These are phyloP conservation scores for Sesamia nonagrioides DNA, from an alignment of 1,140 invertebrate genomes.

Conservation along the genomic window DNA sequence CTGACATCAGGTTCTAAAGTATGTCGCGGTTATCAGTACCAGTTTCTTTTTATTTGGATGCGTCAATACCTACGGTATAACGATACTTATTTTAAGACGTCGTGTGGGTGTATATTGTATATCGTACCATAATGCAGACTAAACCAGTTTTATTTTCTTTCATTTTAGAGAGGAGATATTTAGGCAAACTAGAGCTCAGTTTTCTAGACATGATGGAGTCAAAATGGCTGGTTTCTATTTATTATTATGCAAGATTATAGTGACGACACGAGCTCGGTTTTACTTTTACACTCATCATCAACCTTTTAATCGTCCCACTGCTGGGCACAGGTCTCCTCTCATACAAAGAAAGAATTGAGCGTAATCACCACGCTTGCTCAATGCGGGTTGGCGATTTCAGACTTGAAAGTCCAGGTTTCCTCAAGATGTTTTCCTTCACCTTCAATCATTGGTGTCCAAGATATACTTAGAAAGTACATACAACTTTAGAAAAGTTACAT, in stretches of 20 bases:
- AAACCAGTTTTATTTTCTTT: background rate
- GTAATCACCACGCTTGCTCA: too few relatives aligned
- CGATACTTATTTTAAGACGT: background rate
- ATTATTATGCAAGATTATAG: background rate
- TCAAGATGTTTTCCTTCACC: too few relatives aligned
- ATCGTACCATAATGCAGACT: background rate
- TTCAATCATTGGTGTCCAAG: too few relatives aligned
- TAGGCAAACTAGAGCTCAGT: background rate
- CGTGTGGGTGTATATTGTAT: conserved; percentile 9
- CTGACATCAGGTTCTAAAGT: conserved; percentile 17
- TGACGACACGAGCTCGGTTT: background rate
- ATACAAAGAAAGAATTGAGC: too few relatives aligned
- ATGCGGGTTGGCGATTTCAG: too few relatives aligned
- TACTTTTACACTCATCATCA: conserved; percentile 2
- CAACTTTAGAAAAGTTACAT: too few relatives aligned
- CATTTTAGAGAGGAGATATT: background rate
- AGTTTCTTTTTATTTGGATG: conserved; percentile 22
- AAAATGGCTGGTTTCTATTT: background rate
- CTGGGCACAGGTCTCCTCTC: too few relatives aligned
- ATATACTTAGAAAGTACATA: too few relatives aligned
- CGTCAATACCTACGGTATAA: conserved; percentile 7
- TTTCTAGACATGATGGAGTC: background rate
- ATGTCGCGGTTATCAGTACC: conserved; percentile 23
- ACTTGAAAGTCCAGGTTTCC: too few relatives aligned
- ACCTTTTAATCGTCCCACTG: too few relatives aligned